These are phyloP conservation scores for Esox masquinongy DNA, from an alignment of 2,797 vertebrate species.

Conservation along the genomic window DNA sequence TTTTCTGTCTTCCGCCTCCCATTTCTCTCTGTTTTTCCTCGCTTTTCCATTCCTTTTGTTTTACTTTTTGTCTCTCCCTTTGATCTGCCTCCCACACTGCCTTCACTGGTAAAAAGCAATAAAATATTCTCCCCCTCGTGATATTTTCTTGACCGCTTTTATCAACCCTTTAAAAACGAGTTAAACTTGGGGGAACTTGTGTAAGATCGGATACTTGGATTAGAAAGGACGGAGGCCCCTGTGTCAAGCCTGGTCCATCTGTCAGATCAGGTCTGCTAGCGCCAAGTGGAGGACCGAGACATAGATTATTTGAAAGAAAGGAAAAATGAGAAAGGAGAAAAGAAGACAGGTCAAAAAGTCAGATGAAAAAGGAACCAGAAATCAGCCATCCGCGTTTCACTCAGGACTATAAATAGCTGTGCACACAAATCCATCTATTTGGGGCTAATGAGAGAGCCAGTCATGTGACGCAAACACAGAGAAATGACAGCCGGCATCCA, in stretches of 20 bases:
- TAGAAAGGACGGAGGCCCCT: not conserved
- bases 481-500: constrained; percentile 31
- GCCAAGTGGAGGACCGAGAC: not conserved
- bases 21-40: constrained; percentile 24
- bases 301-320: constrained; percentile 2
- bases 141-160: constrained; percentile 43
- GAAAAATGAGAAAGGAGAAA: constrained; percentile 17
- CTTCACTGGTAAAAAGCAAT: constrained; percentile 38
- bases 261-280: constrained; percentile 20
- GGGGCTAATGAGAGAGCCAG: constrained; percentile 44
- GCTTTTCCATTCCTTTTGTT: constrained; percentile 15
- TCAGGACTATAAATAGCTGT: constrained; percentile 49
- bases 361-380: constrained; percentile 14
- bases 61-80: constrained; percentile 33
- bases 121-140: constrained; percentile 26
- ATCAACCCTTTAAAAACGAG: constrained; percentile 42
- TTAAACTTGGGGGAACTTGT: constrained; percentile 18
- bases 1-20: constrained; percentile 38
- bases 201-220: not conserved
- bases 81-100: constrained; percentile 32
- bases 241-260: constrained; percentile 29
- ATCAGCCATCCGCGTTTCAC: constrained; percentile 37
- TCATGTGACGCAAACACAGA: constrained; percentile 47
- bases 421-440: constrained; percentile 45
- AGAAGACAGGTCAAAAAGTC: constrained; percentile 22